These are phyloP conservation scores for Rhynchophorus ferrugineus DNA, from an alignment of 1,140 invertebrate species.

Conservation along the genomic window DNA sequence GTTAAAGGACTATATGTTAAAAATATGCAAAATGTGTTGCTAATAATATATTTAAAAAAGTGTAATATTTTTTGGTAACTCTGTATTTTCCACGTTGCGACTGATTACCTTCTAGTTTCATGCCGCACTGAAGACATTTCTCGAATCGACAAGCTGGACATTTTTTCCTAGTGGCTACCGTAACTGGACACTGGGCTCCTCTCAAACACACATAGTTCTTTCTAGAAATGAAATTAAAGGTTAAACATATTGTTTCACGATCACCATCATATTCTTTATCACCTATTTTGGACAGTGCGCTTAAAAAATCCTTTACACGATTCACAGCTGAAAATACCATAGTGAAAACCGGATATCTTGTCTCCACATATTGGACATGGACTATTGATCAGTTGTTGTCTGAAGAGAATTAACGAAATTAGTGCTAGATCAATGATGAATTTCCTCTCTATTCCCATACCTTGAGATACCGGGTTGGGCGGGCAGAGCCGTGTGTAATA, in stretches of 20 bases:
- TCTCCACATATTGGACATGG: slow-evolving; percentile 93
- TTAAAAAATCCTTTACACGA: slow-evolving; percentile 98
- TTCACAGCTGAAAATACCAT: slow-evolving; percentile 95
- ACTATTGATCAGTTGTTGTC: slow-evolving; percentile 49
- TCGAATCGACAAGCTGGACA: slow-evolving; percentile 96
- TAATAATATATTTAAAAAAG: too few relatives aligned
- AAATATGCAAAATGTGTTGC: too few relatives aligned
- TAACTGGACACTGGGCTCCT: slow-evolving; percentile 84
- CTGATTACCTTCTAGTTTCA: slow-evolving; percentile 86
- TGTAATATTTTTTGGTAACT: too few relatives aligned
- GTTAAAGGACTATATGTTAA: too few relatives aligned
- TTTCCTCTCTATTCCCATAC: slow-evolving; percentile 22
- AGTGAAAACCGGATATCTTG: slow-evolving; percentile 92
- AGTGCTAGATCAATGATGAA: slow-evolving; percentile 2
- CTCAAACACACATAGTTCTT: slow-evolving; percentile 93
- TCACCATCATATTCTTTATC: not conserved
- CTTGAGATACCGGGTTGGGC: slow-evolving; percentile 73
- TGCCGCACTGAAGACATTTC: slow-evolving; percentile 91
- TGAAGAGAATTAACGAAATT: not conserved
- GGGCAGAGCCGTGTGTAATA: slow-evolving; percentile 45
- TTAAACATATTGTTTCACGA: slow-evolving; percentile 2
- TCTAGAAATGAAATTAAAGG: slow-evolving; percentile 40
- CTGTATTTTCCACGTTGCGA: too few relatives aligned
- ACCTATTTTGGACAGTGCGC: slow-evolving; percentile 85
- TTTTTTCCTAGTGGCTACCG: slow-evolving; percentile 88